These are phyloP conservation scores for Tineola bisselliella DNA, from an alignment of 2,888 invertebrate species.

Conservation along the genomic window DNA sequence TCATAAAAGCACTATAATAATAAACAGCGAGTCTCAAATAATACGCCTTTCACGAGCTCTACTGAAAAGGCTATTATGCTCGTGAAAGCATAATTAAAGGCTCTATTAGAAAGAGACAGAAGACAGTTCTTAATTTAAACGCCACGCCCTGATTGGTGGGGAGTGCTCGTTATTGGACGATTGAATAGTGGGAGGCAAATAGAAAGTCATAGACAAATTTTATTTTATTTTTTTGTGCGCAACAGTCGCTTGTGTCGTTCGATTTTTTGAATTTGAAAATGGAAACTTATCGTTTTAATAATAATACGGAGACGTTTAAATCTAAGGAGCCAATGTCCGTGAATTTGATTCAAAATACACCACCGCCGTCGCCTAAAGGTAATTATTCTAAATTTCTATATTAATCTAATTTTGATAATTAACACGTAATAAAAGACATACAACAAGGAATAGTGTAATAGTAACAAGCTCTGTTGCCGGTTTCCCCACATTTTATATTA, in stretches of 20 bases:
- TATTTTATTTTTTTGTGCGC: constrained; percentile 28
- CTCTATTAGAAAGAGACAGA: constrained; percentile 38
- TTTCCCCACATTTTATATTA: no score
- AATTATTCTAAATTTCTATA: constrained; percentile 27
- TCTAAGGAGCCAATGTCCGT: constrained; percentile 31
- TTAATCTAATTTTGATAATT: no score
- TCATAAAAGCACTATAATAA: not conserved
- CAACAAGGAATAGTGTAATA: no score
- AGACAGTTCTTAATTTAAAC: constrained; percentile 24
- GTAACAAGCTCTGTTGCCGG: no score
- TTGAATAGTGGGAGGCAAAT: constrained; percentile 24
- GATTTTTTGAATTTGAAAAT: not conserved
- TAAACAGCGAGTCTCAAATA: not conserved
- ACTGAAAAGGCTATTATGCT: constrained; percentile 1
- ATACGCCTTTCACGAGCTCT: not conserved
- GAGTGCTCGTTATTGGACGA: constrained; percentile 50
- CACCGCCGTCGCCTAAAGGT: constrained; percentile 42
- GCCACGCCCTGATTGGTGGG: constrained; percentile 57
- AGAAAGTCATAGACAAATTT: constrained; percentile 31
- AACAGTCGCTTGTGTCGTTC: not conserved
- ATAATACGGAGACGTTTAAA: constrained; percentile 38
- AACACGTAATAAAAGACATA: no score
- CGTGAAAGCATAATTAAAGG: not conserved
- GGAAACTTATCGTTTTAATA: constrained; percentile 16
- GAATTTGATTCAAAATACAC: constrained; percentile 38